phyloP scores from a whole-genome alignment of 1,140 invertebrate species.

The Mya arenaria region DNA sequence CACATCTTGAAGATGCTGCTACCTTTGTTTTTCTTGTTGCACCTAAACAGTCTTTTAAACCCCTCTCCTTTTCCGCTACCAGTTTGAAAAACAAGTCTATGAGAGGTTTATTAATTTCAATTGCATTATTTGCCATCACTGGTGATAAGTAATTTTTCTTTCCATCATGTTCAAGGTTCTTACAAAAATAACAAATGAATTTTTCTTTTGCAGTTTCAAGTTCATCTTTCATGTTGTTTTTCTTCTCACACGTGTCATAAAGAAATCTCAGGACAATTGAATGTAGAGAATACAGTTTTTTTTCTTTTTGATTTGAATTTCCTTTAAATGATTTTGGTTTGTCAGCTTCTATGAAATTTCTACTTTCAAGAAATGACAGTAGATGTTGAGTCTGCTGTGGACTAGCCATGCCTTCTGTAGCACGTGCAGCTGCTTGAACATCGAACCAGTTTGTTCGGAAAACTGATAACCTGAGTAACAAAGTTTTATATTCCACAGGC shows the following conservation, averaged over 20 bases:
- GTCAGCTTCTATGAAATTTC: too few species aligned
- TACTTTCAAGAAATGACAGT: too few species aligned
- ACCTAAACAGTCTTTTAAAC: background rate
- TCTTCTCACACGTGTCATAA: background rate
- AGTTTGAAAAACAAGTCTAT: constrained; percentile 12
- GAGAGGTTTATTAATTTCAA: constrained; percentile 5
- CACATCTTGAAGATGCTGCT: background rate
- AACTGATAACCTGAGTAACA: constrained; percentile 16
- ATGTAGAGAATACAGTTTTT: constrained; percentile 16
- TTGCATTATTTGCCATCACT: background rate
- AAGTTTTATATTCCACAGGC: background rate
- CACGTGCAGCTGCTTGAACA: background rate
- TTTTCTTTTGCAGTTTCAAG: background rate
- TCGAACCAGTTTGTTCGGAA: constrained; percentile 16
- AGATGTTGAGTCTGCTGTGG: too few species aligned
- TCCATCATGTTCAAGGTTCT: background rate
- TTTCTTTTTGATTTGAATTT: background rate
- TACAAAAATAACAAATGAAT: constrained; percentile 4
- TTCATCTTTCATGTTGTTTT: background rate
- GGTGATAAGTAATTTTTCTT: background rate
- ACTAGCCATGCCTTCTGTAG: background rate
- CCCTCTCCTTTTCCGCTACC: background rate
- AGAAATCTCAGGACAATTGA: background rate
- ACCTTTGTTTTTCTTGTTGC: background rate
- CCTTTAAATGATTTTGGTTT: too few species aligned